Base-by-base conservation (phyloP, 2,797 vertebrate species). In the Mormyrops boulengeri region DNA sequence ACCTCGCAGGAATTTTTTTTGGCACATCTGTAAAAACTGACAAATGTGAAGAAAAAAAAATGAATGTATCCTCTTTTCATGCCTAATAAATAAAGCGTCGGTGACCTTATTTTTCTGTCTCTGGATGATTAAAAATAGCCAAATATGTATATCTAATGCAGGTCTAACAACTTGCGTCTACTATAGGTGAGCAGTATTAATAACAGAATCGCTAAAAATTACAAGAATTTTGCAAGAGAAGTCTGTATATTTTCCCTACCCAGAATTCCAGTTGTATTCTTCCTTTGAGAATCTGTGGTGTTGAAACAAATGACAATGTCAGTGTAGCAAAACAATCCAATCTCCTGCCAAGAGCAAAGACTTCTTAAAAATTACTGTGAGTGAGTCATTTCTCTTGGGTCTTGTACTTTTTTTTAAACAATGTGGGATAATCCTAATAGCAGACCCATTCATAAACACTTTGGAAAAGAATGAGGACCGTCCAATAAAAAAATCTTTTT, bases 381-480 rank as follows among this genome's bases (percentile, higher is more conserved):
- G 47, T 44, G 73, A 85, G 41, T 50, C 44, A 85, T 50, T 85
- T 85, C 41, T 50, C 47, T 22, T 12, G 44, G 47, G 82, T 22
- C 82, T 85, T 85, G 8, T 85, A 12, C 44, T 44, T 85, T 85
- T 69, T 49, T 49, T 84, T 5, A 55, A 49, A 57, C 62, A 85
- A 53, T 77, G 88, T 55, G 57, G 50, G 50, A 89, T 80, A 41
- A 89, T 53, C 66, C 80, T 44, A 53, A 89, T 85, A 82, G 19
- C 52, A 57, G 50, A 89, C 82, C 82, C 53, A 80, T 84, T 89
- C 57, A 84, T 85, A 73, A 62, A 60, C 47, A 57, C 53, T 84
- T 55, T 30, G 19, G 8, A 85, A 85, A 50, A 85, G 47, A 49
- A 44, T 44, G 34, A 44, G 17, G 73, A 44, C 41, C 2, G 6